A percentile compares a stretch with the other conserved stretches of the same genome.
phyloP scores from a whole-genome alignment of 2,797 vertebrate species.

The Propithecus perrieri region DNA sequence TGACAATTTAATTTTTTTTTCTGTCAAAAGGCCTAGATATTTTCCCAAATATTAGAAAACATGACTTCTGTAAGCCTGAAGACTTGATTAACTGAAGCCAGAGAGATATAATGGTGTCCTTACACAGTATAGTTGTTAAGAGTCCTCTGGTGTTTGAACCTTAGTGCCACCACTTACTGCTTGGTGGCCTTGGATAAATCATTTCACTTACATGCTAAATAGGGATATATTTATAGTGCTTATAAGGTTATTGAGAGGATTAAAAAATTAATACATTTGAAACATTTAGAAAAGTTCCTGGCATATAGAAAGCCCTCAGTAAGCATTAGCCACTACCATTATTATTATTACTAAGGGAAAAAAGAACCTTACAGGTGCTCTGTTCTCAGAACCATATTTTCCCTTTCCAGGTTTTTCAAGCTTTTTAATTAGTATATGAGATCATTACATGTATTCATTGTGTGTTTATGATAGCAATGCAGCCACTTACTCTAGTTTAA shows the following conservation, averaged over 20 bases:
- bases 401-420: not conserved
- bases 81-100: not conserved
- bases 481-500: constrained; percentile 33
- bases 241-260: not conserved
- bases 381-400: not conserved
- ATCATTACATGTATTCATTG: not conserved
- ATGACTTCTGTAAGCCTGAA: not conserved
- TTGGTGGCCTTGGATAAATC: not conserved
- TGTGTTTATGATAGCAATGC: constrained; percentile 28
- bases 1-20: constrained; percentile 14
- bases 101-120: not conserved
- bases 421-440: not conserved
- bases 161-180: not conserved
- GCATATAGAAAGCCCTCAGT: not conserved
- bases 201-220: not conserved
- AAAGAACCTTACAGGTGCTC: not conserved
- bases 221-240: not conserved
- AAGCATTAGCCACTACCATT: not conserved
- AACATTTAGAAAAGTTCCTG: not conserved
- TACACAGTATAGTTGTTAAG: not conserved
- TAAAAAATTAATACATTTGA: not conserved
- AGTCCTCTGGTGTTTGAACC: not conserved
- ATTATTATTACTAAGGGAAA: not conserved
- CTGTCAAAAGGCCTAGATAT: not conserved
- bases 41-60: not conserved